These are phyloP conservation scores for Atherinomorus stipes DNA, from an alignment of 2,113 vertebrate genomes.

Conservation along the genomic window DNA sequence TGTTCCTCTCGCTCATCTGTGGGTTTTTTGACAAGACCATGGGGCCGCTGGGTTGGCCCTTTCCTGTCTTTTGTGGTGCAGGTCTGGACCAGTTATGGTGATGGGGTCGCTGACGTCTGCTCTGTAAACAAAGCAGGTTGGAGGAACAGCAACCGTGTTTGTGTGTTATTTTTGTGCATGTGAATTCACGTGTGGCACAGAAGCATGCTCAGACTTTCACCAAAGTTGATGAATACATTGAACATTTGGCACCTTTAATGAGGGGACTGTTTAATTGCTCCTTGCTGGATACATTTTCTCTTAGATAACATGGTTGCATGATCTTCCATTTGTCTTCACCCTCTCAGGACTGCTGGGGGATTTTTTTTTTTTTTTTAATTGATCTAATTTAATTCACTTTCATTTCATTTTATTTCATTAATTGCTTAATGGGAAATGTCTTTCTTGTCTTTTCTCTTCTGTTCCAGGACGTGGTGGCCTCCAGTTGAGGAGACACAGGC, in stretches of 20 bases:
- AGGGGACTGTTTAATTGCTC: slow-evolving; percentile 3
- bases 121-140: slow-evolving; percentile 82
- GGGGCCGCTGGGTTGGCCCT: slow-evolving; percentile 65
- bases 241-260: slow-evolving; percentile 17
- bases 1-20: slow-evolving; percentile 52
- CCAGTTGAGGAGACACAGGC: slow-evolving; percentile 52
- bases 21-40: slow-evolving; percentile 68
- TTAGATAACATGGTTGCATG: slow-evolving; percentile 58
- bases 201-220: slow-evolving; percentile 42
- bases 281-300: neutral
- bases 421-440: too few species aligned
- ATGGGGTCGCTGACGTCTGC: slow-evolving; percentile 78
- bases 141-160: slow-evolving; percentile 59
- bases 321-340: slow-evolving; percentile 39
- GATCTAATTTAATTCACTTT: too few species aligned
- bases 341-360: slow-evolving; percentile 2
- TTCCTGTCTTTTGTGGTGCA: slow-evolving; percentile 82
- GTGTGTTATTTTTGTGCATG: slow-evolving; percentile 57
- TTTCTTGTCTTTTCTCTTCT: slow-evolving; percentile 21
- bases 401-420: too few species aligned
- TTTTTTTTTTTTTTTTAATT: too few species aligned
- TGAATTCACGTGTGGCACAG: slow-evolving; percentile 44
- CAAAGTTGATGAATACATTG: neutral
- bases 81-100: slow-evolving; percentile 84
- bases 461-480: slow-evolving; percentile 60